Percentiles rank a stretch among this genome's conserved stretches.
phyloP scores from a whole-genome alignment of 2,888 invertebrate genomes.

The Apamea epomidion region DNA sequence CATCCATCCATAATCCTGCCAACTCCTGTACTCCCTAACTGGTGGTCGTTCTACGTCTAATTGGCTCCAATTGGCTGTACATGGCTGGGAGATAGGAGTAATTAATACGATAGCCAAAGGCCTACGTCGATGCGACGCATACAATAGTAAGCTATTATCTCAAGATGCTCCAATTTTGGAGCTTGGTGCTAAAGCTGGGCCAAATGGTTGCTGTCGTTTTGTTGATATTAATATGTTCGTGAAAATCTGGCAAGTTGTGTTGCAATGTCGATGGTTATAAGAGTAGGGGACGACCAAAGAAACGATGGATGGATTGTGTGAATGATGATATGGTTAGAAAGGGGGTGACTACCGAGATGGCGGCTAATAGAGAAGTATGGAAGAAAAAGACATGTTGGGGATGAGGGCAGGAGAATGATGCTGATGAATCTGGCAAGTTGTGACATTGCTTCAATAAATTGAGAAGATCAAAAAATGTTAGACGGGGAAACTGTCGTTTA shows the following conservation, averaged over 20 bases:
- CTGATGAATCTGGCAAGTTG: background rate
- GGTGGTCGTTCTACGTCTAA: conserved; percentile 69
- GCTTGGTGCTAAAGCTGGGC: background rate
- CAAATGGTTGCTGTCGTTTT: background rate
- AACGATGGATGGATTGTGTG: background rate
- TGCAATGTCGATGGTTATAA: background rate
- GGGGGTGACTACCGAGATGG: no score
- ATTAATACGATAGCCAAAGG: conserved; percentile 74
- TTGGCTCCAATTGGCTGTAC: conserved; percentile 79
- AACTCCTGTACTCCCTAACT: conserved; percentile 50
- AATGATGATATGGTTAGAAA: no score
- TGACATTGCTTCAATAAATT: background rate
- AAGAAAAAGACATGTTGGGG: no score
- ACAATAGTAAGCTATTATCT: conserved; percentile 39
- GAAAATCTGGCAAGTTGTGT: background rate
- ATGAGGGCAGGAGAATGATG: background rate
- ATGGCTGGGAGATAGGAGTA: conserved; percentile 76
- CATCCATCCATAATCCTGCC: conserved; percentile 40
- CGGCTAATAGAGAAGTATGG: no score
- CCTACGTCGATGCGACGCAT: conserved; percentile 23
- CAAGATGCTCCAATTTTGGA: conserved; percentile 42
- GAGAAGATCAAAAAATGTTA: background rate
- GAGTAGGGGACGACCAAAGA: background rate
- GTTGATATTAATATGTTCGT: conserved; percentile 18
- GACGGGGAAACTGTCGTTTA: no score